Evolutionary conservation across 2,113 vertebrate species (phyloP).

Genomic region (Recurvirostra avosetta): DNA sequence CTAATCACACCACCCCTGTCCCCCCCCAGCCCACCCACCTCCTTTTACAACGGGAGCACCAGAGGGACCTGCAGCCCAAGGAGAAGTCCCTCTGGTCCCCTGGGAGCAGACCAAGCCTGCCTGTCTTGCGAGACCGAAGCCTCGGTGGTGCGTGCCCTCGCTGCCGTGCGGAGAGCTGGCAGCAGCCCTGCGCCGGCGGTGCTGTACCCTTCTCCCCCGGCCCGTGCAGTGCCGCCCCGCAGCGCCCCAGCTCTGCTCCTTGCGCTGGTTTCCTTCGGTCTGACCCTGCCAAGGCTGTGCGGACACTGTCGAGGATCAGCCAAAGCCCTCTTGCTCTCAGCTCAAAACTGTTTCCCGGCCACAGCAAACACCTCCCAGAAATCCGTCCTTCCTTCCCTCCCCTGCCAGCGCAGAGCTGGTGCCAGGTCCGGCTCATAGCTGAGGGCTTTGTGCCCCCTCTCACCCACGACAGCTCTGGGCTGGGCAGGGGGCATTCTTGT

Average conservation of each 20-base stretch:
- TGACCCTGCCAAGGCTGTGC: too few species aligned
- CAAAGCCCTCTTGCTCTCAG: not conserved
- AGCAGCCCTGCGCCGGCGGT: too few species aligned
- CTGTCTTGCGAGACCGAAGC: not conserved
- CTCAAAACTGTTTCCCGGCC: not conserved
- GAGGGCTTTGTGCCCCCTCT: too few species aligned
- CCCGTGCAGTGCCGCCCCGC: too few species aligned
- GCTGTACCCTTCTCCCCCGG: too few species aligned
- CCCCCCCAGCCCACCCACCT: not conserved
- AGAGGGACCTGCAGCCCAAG: not conserved
- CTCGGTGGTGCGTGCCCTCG: rapidly evolving
- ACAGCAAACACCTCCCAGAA: not conserved
- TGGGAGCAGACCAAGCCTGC: not conserved
- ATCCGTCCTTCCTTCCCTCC: not conserved
- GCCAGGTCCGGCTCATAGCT: not conserved
- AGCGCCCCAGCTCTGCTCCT: too few species aligned
- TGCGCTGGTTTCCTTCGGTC: not conserved
- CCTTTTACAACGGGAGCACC: too few species aligned
- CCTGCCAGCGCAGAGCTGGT: too few species aligned
- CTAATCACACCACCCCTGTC: not conserved
- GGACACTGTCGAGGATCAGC: too few species aligned
- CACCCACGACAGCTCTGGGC: not conserved
- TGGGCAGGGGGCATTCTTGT: rapidly evolving
- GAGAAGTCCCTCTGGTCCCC: not conserved
- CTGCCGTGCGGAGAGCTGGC: rapidly evolving